A percentile compares a stretch with the other conserved stretches of the same genome.
These are phyloP conservation scores for Tolmerus cingulatus DNA, from an alignment of 2,888 invertebrate species.

Conservation along the genomic window DNA sequence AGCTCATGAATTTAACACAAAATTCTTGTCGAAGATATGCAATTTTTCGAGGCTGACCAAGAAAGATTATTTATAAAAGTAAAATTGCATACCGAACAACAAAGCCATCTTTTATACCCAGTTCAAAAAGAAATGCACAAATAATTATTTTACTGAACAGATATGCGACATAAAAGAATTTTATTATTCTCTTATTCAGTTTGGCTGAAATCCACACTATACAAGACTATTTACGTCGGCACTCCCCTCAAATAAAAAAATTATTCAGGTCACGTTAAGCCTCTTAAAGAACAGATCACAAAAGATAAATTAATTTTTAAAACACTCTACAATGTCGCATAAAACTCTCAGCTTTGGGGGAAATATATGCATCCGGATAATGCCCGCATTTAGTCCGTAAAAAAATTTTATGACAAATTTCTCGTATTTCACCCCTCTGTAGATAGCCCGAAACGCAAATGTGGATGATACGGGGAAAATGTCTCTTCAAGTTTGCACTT, in stretches of 20 bases:
- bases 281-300: not conserved
- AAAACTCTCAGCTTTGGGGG: not conserved
- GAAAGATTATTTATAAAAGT: too few relatives aligned
- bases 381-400: not conserved
- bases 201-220: not conserved
- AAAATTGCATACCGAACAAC: too few relatives aligned
- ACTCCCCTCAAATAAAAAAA: not conserved
- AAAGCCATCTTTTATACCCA: too few relatives aligned
- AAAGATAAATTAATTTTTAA: not conserved
- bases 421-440: not conserved
- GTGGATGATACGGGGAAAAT: not conserved
- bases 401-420: not conserved
- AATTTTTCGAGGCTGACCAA: too few relatives aligned
- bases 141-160: not conserved
- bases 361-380: not conserved
- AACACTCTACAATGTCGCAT: not conserved
- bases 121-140: too few relatives aligned
- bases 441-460: not conserved
- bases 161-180: not conserved
- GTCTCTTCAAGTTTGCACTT: not conserved
- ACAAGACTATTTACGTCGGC: not conserved
- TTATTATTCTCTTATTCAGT: not conserved
- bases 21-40: too few relatives aligned
- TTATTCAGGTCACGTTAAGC: not conserved
- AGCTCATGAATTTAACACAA: too few relatives aligned